Evolutionary conservation across 2,797 vertebrate species (phyloP), one percentile per base, ranked within the genome.

Genomic region (Oreortyx pictus): DNA sequence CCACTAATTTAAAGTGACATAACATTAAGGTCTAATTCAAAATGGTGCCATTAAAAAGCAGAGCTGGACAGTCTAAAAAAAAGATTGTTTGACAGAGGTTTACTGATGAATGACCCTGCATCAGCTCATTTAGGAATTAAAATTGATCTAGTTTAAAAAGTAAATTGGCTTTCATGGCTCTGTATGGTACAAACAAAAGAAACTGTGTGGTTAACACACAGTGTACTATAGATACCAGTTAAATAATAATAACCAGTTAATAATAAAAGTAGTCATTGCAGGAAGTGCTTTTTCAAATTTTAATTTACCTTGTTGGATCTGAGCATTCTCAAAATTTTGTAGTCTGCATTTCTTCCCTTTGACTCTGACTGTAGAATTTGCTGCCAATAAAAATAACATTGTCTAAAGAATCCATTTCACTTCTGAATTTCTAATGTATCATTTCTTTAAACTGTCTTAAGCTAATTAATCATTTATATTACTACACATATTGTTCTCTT

Each of bases 21-120:
- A 65, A 88, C 78, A 62, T 90, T 89, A 84, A 84, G 81, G 57
- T 90, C 85, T 93, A 95, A 95, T 96, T 96, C 89, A 68, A 92
- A 82, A 79, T 61, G 35, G 90, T 96, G 72, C 87, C 70, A 94
- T 87, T 95, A 94, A 91, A 94, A 15, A 96, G 44, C 84, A 91
- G 56, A 88, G 76, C 67, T 84, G 72, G 92, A 89, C 93, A 86
- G 79, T 65, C 61, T 82, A 17, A 78, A 91, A 92, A 92, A 93
- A 81, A 50, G 41, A 81, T 44, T 4, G 3, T 76, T 72, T 93
- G 89, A 70, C 91, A 96, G 89, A 92, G 92, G 37, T 37, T 82
- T 93, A 90, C 88, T 94, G 89, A 85, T 90, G 86, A 83, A 39
- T 94, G 95, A 96, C 95, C 92, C 86, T 78, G 92, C 86, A 49